A percentile compares a stretch with the other conserved stretches of the same genome.
Conservation (phyloP, 1,140 invertebrate species). For the Euura saliciscinereae region DNA sequence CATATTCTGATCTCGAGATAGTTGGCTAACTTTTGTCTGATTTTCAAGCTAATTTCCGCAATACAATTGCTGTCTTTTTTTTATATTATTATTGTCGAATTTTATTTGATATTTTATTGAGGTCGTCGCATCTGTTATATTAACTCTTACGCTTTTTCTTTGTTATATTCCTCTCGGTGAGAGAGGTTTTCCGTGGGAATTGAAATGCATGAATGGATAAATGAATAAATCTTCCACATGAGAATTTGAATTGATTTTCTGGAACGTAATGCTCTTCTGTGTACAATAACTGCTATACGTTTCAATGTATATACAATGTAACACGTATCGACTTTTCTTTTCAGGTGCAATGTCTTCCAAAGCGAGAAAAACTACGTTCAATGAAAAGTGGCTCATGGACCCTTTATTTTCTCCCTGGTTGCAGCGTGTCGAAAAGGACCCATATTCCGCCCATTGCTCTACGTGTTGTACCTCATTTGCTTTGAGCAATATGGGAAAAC, state of each 20-base stretch:
- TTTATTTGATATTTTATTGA: too few species aligned
- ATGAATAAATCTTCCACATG: background rate
- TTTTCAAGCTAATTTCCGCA: too few species aligned
- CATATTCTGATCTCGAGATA: background rate
- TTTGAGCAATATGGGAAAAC: background rate
- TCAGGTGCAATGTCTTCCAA: background rate
- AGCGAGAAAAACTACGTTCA: background rate
- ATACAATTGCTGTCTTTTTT: too few species aligned
- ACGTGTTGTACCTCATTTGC: background rate
- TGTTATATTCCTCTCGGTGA: too few species aligned
- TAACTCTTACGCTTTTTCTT: too few species aligned
- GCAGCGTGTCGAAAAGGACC: background rate
- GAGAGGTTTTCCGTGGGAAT: too few species aligned
- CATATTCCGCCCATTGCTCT: background rate
- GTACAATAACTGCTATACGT: conserved; percentile 1
- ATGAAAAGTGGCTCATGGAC: conserved; percentile 1
- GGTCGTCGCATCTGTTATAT: too few species aligned
- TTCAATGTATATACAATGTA: background rate
- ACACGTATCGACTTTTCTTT: background rate
- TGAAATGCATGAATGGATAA: too few species aligned
- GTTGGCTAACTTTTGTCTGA: too few species aligned
- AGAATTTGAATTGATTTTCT: background rate
- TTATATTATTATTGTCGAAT: too few species aligned
- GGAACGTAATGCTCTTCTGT: background rate
- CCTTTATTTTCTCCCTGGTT: background rate